Base-by-base conservation (phyloP, 1,140 invertebrate species). In the Laodelphax striatellus region DNA sequence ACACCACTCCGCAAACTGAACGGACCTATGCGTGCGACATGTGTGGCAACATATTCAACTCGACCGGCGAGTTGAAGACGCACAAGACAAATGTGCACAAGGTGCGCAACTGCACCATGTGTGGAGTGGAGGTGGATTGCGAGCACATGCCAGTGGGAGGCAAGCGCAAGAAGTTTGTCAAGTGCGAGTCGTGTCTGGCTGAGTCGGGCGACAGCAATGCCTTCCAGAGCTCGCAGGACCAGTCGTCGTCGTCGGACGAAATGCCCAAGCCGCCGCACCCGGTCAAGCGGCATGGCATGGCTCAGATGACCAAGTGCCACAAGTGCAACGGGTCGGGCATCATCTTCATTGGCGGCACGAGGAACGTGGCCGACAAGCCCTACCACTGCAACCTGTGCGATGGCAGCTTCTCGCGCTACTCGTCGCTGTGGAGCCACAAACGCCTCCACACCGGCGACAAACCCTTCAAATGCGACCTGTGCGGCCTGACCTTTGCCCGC, bases 401-500 rank as follows among this genome's bases (percentile, higher is more conserved):
- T 55, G 87, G 75, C 64, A 68, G 70, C 52, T 71, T 70, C 58
- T 70, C 70, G 11, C 57, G 71, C 34, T 91, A 91, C 73, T 90
- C 87, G 52, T 89, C 87, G 46, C 74, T 91, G 55, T 90, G 88
- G 87, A 89, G 87, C 19, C 88, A 90, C 69, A 89, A 90, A 71
- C 83, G 88, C 67, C 75, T 90, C 63, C 88, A 91, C 73, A 85
- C 87, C 56, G 89, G 89, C 24, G 90, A 92, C 71, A 92, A 92
- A 73, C 89, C 90, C 64, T 91, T 92, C 71, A 90, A 90, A 71
- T 97, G 93, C 76, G 87, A 90, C 66, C 88, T 92, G 42, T 97
- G 94, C 75, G 90, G 90, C 22, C 83, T 96, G 70, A 90, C 90
- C 60, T 97, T 97, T 75, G 93, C 93, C 22, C 89, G 90, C 73